Base-by-base conservation (phyloP, 2,113 vertebrate genomes). In the Oryzias curvinotus region DNA sequence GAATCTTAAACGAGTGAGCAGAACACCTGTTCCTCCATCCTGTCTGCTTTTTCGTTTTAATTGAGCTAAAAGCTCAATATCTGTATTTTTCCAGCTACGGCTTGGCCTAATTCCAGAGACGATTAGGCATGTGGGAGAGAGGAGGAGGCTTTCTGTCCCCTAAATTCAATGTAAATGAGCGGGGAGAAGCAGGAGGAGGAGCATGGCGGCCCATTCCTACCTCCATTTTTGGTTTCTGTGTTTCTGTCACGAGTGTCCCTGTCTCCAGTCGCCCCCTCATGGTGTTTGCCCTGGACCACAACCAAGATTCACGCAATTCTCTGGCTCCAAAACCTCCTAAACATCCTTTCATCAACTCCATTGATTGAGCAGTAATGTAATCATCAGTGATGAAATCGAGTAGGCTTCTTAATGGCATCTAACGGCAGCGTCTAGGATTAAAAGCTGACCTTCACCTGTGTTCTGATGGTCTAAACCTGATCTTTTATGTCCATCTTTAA, bases 21-120 rank as follows among this genome's bases (percentile, higher is more conserved):
- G 62, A 65, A 73, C 76, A 78, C 74, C 77, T 80, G 75, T 51
- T 65, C 48, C 60, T 53, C 58, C 63, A 63, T 73, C 56, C 75
- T 75, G 68, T 53, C 53, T 73, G 56, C 53, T 60, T 72, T 62
- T 68, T 72, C 57, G n/a, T 53, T 78, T 80, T 78, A 69, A 82
- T 75, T 74, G 65, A 71, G 65, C 80, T 53, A 53, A 71, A 68
- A 50, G 51, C 57, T 63, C 71, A 63, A 75, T 80, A 75, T 66
- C 17, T 67, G 14, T 50, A 62, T 56, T 78, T 71, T 58, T 16
- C 25, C 53, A 48, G 26, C 52, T 65, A 54, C 43, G 17, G 26
- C 15, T 68, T 1, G 30, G 60, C 66, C 58, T 36, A 19, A 62
- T 12, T 57, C 56, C 44, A 67, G 15, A 41, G 52, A 52, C 26